Conservation (phyloP, 2,888 invertebrate species). For the Mythimna lalbum region DNA sequence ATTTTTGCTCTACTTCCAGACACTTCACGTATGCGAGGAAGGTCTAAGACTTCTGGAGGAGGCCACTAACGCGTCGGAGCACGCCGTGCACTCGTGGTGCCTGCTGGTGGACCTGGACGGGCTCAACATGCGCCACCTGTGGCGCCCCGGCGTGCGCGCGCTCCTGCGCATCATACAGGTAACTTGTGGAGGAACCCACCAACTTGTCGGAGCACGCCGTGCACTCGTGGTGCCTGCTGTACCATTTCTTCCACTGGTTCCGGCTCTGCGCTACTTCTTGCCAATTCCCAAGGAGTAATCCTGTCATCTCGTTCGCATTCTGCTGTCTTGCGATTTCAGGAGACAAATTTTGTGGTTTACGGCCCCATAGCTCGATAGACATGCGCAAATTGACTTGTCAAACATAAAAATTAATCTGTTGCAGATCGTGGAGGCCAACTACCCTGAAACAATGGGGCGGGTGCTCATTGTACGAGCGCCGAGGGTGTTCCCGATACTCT, state of each 20-base stretch:
- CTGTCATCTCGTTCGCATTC: too few relatives aligned
- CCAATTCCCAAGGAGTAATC: too few relatives aligned
- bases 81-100: slow-evolving; percentile 97
- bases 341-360: too few relatives aligned
- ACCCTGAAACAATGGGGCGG: slow-evolving; percentile 98
- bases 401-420: neutral
- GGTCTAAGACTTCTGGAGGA: slow-evolving; percentile 96
- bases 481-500: slow-evolving; percentile 97
- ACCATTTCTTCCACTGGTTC: too few relatives aligned
- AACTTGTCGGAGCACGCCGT: slow-evolving; percentile 95
- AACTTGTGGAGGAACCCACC: slow-evolving; percentile 96
- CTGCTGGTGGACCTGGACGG: slow-evolving; percentile 98
- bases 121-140: slow-evolving; percentile 98
- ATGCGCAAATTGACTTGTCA: too few relatives aligned
- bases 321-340: too few relatives aligned
- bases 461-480: slow-evolving; percentile 98
- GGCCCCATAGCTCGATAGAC: too few relatives aligned
- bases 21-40: slow-evolving; percentile 97
- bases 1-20: slow-evolving; percentile 84
- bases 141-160: slow-evolving; percentile 97
- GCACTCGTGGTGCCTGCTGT: slow-evolving; percentile 96
- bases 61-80: slow-evolving; percentile 94
- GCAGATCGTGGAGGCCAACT: slow-evolving; percentile 96
- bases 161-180: slow-evolving; percentile 90
- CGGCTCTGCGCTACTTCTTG: too few relatives aligned